Base-by-base conservation (phyloP, 2,797 vertebrate species). In the Hephaestus fuliginosus region DNA sequence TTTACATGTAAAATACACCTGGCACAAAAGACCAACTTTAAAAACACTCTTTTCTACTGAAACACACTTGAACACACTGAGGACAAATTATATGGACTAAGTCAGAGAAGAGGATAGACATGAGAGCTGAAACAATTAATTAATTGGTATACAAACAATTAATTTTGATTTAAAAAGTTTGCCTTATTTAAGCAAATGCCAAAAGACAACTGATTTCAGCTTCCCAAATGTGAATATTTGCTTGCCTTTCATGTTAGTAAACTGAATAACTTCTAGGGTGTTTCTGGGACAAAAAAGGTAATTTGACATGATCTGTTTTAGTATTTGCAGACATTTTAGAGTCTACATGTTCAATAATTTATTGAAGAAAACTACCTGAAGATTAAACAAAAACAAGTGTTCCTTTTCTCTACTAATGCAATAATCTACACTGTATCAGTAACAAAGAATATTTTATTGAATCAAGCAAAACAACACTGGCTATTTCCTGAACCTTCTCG, bases 21-120 rank as follows among this genome's bases (percentile, higher is more conserved):
- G 22, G 63, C 64, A 69, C 28, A 74, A 74, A 82, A 80, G 69
- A 82, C 69, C 69, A 86, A 80, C 70, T 83, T 52, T 39, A 36
- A 39, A 49, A 51, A 61, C 49, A 77, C 51, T 43, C 15, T 39
- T 58, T 51, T 79, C 30, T 61, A 22, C 6, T 28, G 43, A 41
- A 70, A 64, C 51, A 81, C 0, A 25, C 25, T 25, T 70, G 43
- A 56, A 61, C 25, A 75, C 39, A 52, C 66, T 36, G 7, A 25
- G 44, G 44, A 55, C 30, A 79, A 44, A 49, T 20, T 1, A n/a
- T 70, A 53, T 25, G 30, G 81, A 81, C 41, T 52, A 82, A 75
- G 68, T 82, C 65, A 76, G 33, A 33, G 30, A n/a, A n/a, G 57
- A 60, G 57, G 22, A 22, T 53, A 22, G 13, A 55, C 51, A 53